Conservation (phyloP, 1,140 invertebrate genomes). For the Bombyx mori region DNA sequence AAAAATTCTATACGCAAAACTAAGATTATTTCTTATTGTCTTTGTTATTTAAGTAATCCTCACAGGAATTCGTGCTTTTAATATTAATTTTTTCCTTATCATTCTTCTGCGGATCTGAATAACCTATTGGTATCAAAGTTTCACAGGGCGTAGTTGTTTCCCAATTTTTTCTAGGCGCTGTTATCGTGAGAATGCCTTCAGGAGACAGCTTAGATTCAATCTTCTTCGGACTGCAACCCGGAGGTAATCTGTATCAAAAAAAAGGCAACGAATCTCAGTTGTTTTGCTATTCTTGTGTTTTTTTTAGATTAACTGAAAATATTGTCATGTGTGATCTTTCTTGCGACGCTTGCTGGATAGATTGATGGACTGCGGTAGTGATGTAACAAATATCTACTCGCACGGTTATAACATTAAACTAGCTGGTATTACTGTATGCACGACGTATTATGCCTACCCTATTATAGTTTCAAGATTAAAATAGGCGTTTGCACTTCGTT, state of each 20-base stretch:
- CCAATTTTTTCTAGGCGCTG: slow-evolving; percentile 32
- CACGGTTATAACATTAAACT: too few relatives aligned
- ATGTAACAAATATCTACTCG: too few relatives aligned
- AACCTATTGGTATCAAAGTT: slow-evolving; percentile 30
- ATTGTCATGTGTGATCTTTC: too few relatives aligned
- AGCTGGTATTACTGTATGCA: too few relatives aligned
- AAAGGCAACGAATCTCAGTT: too few relatives aligned
- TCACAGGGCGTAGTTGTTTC: slow-evolving; percentile 34
- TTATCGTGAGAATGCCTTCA: slow-evolving; percentile 46
- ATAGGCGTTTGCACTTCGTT: too few relatives aligned
- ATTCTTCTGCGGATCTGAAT: slow-evolving; percentile 10
- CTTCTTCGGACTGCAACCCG: slow-evolving; percentile 32
- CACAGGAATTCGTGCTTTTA: slow-evolving; percentile 9
- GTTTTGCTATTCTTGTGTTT: too few relatives aligned
- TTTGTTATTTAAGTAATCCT: background rate
- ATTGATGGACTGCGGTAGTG: too few relatives aligned
- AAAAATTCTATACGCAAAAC: background rate
- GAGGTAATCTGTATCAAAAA: slow-evolving; percentile 24
- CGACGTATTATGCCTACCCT: too few relatives aligned
- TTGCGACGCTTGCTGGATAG: too few relatives aligned
- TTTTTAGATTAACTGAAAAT: too few relatives aligned
- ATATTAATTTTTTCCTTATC: slow-evolving; percentile 8
- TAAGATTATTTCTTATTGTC: slow-evolving; percentile 1
- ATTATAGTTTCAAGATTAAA: too few relatives aligned
- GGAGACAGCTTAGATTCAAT: slow-evolving; percentile 37